Conservation (phyloP, 2,888 invertebrate genomes). For the Fragum whitleyi region DNA sequence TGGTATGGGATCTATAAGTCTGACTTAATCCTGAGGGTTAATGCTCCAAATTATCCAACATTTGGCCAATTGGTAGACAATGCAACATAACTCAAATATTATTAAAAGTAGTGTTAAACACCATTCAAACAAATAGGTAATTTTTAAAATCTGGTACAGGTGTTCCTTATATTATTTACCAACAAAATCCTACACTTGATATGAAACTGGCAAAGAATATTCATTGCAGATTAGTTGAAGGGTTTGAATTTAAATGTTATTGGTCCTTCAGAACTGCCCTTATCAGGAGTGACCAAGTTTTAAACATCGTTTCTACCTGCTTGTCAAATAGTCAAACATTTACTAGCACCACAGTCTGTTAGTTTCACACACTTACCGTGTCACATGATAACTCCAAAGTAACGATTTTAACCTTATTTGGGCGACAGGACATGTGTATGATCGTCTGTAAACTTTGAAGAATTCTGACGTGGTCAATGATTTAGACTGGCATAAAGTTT, state of each 20-base stretch:
- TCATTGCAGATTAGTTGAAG: background rate
- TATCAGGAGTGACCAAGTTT: background rate
- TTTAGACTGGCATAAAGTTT: background rate
- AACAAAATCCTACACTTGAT: too few relatives aligned
- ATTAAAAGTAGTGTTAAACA: too few relatives aligned
- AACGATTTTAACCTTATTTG: slow-evolving; percentile 55
- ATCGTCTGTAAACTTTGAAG: background rate
- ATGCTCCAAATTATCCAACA: too few relatives aligned
- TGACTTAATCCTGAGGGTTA: too few relatives aligned
- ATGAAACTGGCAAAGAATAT: too few relatives aligned
- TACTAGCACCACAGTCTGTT: slow-evolving; percentile 39
- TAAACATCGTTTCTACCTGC: background rate
- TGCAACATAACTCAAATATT: too few relatives aligned
- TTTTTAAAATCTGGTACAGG: too few relatives aligned
- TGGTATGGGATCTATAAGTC: too few relatives aligned
- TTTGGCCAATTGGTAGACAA: too few relatives aligned
- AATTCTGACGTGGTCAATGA: background rate
- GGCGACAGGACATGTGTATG: slow-evolving; percentile 11
- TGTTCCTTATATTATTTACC: too few relatives aligned
- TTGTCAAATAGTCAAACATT: background rate
- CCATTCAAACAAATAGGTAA: too few relatives aligned
- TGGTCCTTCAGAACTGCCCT: slow-evolving; percentile 16
- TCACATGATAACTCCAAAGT: slow-evolving; percentile 48
- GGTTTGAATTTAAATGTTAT: background rate
- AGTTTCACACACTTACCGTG: slow-evolving; percentile 39